phyloP scores from a whole-genome alignment of 1,140 invertebrate genomes.

The Zaprionus tsacasi region DNA sequence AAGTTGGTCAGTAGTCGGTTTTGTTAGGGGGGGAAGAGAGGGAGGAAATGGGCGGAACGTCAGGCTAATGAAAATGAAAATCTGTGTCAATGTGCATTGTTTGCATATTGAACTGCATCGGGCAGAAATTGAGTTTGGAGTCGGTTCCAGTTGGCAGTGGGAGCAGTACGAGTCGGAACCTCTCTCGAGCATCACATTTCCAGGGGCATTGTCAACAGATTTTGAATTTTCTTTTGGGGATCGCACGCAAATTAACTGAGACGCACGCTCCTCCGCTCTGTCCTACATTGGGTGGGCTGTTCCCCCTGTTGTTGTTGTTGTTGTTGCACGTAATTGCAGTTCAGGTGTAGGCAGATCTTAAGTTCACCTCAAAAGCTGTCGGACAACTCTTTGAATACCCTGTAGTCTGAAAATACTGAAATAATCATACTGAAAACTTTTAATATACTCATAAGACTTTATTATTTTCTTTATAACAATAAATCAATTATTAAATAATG shows the following conservation, averaged over 20 bases:
- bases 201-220: constrained; percentile 35
- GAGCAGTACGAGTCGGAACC: neutral
- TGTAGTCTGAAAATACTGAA: neutral
- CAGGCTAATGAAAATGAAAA: constrained; percentile 78
- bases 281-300: constrained; percentile 40
- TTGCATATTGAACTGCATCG: constrained; percentile 62
- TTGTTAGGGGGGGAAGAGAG: neutral
- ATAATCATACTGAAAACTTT: too few species aligned
- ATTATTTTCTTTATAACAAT: too few species aligned
- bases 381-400: constrained; percentile 6
- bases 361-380: constrained; percentile 35
- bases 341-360: constrained; percentile 43
- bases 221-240: constrained; percentile 45
- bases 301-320: constrained; percentile 39
- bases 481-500: too few species aligned
- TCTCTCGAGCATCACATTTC: neutral
- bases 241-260: constrained; percentile 57
- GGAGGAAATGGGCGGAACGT: neutral
- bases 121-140: constrained; percentile 17
- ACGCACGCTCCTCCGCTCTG: constrained; percentile 15
- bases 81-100: constrained; percentile 72
- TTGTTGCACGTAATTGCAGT: constrained; percentile 34
- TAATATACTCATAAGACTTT: too few species aligned
- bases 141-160: neutral
- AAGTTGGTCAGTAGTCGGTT: constrained; percentile 41